Evolutionary conservation across 2,113 vertebrate genomes (phyloP).

Genomic region (Astatoreochromis straeleni): DNA sequence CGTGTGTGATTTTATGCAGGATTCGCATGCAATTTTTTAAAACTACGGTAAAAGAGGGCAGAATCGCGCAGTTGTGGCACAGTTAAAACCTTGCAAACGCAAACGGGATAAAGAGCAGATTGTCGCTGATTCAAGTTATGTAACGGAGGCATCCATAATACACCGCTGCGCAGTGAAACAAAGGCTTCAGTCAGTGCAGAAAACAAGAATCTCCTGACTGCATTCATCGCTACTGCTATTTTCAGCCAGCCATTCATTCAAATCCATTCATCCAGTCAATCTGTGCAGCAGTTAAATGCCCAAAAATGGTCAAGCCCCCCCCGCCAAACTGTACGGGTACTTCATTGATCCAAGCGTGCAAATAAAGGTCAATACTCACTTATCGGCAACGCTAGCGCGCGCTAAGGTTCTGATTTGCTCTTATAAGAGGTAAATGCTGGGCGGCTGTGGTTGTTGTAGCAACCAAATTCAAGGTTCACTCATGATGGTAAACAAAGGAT

Average conservation of each 20-base stretch:
- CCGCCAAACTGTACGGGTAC: not conserved
- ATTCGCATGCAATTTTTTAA: not conserved
- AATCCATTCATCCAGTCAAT: not conserved
- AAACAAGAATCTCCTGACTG: not conserved
- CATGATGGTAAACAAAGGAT: slow-evolving; percentile 67
- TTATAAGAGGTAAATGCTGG: not conserved
- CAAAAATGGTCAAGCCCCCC: slow-evolving; percentile 52
- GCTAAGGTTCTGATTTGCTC: not conserved
- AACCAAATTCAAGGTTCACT: slow-evolving; percentile 15
- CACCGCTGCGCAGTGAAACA: slow-evolving; percentile 25
- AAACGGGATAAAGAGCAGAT: slow-evolving; percentile 8
- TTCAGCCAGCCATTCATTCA: slow-evolving; percentile 5
- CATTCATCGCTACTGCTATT: not conserved
- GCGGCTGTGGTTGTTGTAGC: not conserved
- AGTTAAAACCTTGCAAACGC: not conserved
- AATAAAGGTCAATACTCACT: slow-evolving; percentile 18
- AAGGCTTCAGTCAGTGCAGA: not conserved
- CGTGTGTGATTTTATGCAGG: not conserved
- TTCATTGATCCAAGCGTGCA: not conserved
- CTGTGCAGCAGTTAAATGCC: slow-evolving; percentile 11
- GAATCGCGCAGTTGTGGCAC: not conserved
- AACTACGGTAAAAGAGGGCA: not conserved
- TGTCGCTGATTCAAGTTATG: slow-evolving; percentile 42
- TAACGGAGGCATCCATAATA: slow-evolving; percentile 40
- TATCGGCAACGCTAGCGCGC: not conserved